Percentiles rank a stretch among this genome's conserved stretches.
Evolutionary conservation across 2,113 vertebrate species (phyloP).

Genomic region (Catagonus wagneri): DNA sequence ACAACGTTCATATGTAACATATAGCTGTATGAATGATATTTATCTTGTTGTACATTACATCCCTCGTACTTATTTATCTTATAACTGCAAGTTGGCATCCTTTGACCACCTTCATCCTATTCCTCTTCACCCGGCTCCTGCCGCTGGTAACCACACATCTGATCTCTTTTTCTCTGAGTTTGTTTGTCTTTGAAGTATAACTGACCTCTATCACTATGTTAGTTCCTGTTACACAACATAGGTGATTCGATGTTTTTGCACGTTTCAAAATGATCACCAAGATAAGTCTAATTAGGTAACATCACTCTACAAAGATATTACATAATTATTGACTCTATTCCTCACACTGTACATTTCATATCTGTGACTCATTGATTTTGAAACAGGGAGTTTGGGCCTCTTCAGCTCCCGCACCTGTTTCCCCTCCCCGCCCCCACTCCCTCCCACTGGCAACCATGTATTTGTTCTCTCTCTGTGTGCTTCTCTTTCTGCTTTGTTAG

Average conservation of each 20-base stretch:
- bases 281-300: not conserved
- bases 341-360: not conserved
- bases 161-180: not conserved
- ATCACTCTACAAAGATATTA: not conserved
- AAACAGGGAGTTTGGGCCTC: not conserved
- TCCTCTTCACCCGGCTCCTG: not conserved
- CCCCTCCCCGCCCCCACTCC: not conserved
- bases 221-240: not conserved
- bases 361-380: not conserved
- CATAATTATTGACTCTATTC: not conserved
- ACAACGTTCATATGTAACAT: not conserved
- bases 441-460: not conserved
- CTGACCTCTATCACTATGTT: not conserved
- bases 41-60: not conserved
- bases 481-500: not conserved
- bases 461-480: not conserved
- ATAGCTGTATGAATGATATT: not conserved
- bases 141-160: not conserved
- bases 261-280: not conserved
- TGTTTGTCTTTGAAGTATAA: not conserved
- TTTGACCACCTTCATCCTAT: not conserved
- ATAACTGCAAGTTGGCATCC: not conserved
- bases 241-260: not conserved
- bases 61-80: not conserved
- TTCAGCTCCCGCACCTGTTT: not conserved